Evolutionary conservation across 2,888 invertebrate species (phyloP).

Genomic region (Harpagoxenus sublaevis): DNA sequence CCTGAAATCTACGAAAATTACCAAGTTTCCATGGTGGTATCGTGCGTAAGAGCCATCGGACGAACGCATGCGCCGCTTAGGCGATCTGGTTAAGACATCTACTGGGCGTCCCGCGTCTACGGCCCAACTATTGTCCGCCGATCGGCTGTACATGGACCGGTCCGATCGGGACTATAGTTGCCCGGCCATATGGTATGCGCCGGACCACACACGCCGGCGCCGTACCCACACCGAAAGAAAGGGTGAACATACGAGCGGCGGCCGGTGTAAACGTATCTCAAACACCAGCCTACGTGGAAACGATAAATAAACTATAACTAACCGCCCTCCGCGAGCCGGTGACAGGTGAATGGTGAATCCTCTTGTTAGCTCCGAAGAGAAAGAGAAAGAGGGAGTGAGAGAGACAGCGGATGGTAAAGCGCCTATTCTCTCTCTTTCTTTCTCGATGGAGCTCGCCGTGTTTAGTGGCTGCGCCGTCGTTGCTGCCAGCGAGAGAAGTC

Average conservation of each 20-base stretch:
- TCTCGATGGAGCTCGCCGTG: neutral
- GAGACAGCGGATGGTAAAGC: neutral
- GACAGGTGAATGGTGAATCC: constrained; percentile 86
- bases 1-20: constrained; percentile 60
- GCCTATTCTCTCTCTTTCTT: constrained; percentile 11
- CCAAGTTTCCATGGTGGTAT: constrained; percentile 62
- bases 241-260: constrained; percentile 81
- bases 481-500: constrained; percentile 69
- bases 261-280: constrained; percentile 80
- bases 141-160: constrained; percentile 19
- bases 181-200: constrained; percentile 81
- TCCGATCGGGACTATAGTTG: constrained; percentile 80
- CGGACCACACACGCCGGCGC: constrained; percentile 86
- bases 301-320: constrained; percentile 86
- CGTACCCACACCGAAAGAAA: constrained; percentile 81
- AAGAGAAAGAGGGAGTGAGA: constrained; percentile 40
- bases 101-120: constrained; percentile 60
- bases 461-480: constrained; percentile 17
- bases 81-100: constrained; percentile 84
- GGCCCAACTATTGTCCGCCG: constrained; percentile 68
- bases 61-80: constrained; percentile 77
- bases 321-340: constrained; percentile 83
- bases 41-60: constrained; percentile 61
- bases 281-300: constrained; percentile 84
- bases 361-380: constrained; percentile 83